Evolutionary conservation across 2,797 vertebrate genomes (phyloP).

Genomic region (Hirundo rustica): DNA sequence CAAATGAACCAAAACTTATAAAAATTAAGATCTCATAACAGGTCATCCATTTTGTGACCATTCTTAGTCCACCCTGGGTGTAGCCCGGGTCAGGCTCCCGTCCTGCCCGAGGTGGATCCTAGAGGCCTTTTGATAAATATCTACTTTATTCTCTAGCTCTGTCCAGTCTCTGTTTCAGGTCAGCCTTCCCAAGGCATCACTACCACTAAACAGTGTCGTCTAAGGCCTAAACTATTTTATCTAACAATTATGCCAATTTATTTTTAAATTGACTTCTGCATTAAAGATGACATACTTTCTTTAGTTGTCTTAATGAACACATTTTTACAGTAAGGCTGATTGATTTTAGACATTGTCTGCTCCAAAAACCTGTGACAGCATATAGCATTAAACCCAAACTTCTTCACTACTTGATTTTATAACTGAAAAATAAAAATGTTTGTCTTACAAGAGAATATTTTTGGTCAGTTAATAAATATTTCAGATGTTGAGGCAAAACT

Average conservation of each 20-base stretch:
- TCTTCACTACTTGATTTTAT: background rate
- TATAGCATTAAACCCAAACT: background rate
- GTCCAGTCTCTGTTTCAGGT: no score
- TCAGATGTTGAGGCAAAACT: constrained; percentile 17
- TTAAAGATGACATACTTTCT: background rate
- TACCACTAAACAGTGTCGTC: background rate
- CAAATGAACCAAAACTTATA: no score
- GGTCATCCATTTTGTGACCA: no score
- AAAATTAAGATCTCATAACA: no score
- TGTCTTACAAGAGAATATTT: background rate
- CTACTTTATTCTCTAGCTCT: no score
- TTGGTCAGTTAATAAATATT: constrained; percentile 29
- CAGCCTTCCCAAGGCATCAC: no score
- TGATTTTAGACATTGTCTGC: background rate
- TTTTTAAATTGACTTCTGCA: background rate
- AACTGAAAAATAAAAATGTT: background rate
- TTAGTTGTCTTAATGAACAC: background rate
- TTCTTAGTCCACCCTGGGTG: no score
- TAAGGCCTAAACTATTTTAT: background rate
- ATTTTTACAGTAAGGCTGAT: background rate
- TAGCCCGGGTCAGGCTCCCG: no score
- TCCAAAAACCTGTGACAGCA: background rate
- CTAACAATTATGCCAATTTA: background rate
- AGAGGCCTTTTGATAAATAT: no score
- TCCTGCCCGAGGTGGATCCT: no score